Evolutionary conservation across 2,888 invertebrate species (phyloP), one percentile per base, ranked within the genome.

Genomic region (Dasypogon diadema): DNA sequence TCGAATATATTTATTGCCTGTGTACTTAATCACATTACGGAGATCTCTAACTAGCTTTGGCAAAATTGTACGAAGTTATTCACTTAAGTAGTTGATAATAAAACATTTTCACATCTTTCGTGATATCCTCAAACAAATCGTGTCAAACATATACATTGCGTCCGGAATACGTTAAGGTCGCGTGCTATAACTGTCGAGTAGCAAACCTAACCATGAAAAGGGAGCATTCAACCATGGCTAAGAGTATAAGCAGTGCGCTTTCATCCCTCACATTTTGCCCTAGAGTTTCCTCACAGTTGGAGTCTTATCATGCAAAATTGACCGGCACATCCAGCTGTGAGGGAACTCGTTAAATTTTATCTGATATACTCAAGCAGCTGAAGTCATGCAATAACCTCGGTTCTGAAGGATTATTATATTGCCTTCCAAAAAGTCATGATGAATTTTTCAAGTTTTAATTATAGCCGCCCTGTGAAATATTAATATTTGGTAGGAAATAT

Each of bases 261-360:
- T 65, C 48, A 24, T 21, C 63, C 63, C 46, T 65, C 48, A 34
- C n/a, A 6, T 37, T 46, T 48, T 42, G 37, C 48, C 65, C 65
- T 48, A 46, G n/a, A n/a, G 46, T n/a, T 48, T 42, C 2, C 14
- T 16, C 46, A 14, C 65, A 24, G 65, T 48, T 8, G 46, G 65
- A 46, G 65, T 16, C 55, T 72, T 72, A 72, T 72, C 54, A 72
- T 72, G 72, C 72, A 72, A 54, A 55, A 72, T 55, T 72, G 72
- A 72, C 72, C 72, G 55, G 55, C 54, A 55, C 55, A 72, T 72
- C 72, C 72, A 54, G 55, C 72, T 72, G 72, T 72, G 72, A 72
- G 55, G 51, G 55, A 72, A 54, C 72, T 72, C 72, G 55, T 72
- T 72, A 55, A 72, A 72, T 54, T 72, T 72, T 54, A 72, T 72